Percentiles rank a stretch among this genome's conserved stretches.
Evolutionary conservation across 1,140 invertebrate species (phyloP).

Genomic region (Antheraea pernyi): DNA sequence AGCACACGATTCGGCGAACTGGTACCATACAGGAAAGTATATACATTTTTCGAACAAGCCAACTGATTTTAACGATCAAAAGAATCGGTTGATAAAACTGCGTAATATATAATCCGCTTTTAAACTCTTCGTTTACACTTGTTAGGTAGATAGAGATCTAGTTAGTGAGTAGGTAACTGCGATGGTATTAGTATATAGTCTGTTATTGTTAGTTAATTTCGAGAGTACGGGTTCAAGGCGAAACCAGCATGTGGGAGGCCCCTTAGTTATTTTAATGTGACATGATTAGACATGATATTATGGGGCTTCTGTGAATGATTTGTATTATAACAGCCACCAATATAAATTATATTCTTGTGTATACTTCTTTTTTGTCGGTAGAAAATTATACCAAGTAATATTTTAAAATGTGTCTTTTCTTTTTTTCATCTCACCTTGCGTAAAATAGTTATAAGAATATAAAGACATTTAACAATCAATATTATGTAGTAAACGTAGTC

Average conservation of each 20-base stretch:
- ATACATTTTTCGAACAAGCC: background rate
- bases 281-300: constrained; percentile 18
- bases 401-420: too few relatives aligned
- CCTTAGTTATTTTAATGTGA: constrained; percentile 24
- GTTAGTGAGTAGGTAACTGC: constrained; percentile 8
- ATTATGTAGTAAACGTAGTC: too few relatives aligned
- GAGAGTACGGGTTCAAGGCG: constrained; percentile 46
- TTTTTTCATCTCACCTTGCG: too few relatives aligned
- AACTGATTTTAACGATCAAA: constrained; percentile 1
- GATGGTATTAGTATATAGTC: constrained; percentile 28
- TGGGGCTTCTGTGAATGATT: background rate
- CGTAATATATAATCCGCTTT: background rate
- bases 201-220: constrained; percentile 47
- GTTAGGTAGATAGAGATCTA: constrained; percentile 18
- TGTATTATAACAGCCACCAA: background rate
- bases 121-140: background rate
- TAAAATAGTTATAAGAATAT: too few relatives aligned
- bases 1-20: constrained; percentile 8
- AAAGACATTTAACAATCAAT: too few relatives aligned
- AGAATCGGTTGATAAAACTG: background rate
- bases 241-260: constrained; percentile 41
- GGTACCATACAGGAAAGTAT: background rate
- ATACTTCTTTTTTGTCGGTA: too few relatives aligned
- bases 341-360: background rate
- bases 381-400: too few relatives aligned